A percentile compares a stretch with the other conserved stretches of the same genome.
Evolutionary conservation across 2,888 invertebrate genomes (phyloP).

Genomic region (Ametastegia equiseti): DNA sequence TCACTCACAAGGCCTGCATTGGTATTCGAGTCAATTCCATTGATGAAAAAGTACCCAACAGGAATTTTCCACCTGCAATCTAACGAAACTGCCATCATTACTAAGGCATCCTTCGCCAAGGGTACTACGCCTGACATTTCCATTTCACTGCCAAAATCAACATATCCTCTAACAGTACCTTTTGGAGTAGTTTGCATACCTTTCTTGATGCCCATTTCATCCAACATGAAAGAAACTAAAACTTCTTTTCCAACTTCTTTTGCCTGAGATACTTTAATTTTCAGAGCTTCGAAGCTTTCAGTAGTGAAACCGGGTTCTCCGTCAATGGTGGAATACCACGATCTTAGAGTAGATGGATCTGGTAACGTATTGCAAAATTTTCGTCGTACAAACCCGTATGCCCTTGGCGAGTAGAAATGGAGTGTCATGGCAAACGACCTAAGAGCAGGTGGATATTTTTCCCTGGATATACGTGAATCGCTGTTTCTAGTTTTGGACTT

Average conservation of each 20-base stretch:
- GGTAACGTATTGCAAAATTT: conserved; percentile 54
- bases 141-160: conserved; percentile 53
- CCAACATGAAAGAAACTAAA: conserved; percentile 54
- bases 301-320: conserved; percentile 52
- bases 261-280: conserved; percentile 44
- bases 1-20: conserved; percentile 37
- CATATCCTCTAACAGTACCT: conserved; percentile 52
- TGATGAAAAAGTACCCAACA: conserved; percentile 53
- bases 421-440: conserved; percentile 55
- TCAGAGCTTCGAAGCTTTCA: conserved; percentile 52
- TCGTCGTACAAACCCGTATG: conserved; percentile 55
- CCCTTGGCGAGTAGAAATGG: conserved; percentile 57
- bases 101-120: conserved; percentile 51
- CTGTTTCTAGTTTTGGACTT: not conserved
- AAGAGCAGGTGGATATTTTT: conserved; percentile 51
- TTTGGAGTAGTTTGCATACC: conserved; percentile 39
- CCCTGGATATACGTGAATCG: not conserved
- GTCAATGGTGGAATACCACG: conserved; percentile 53
- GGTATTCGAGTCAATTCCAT: conserved; percentile 42
- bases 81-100: conserved; percentile 48
- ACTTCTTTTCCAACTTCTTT: conserved; percentile 35
- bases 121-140: conserved; percentile 30
- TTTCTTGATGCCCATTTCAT: conserved; percentile 55
- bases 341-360: conserved; percentile 52
- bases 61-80: conserved; percentile 54